A percentile compares a stretch with the other conserved stretches of the same genome.
Conservation (phyloP, 2,888 invertebrate species). For the Eurytoma californica region DNA sequence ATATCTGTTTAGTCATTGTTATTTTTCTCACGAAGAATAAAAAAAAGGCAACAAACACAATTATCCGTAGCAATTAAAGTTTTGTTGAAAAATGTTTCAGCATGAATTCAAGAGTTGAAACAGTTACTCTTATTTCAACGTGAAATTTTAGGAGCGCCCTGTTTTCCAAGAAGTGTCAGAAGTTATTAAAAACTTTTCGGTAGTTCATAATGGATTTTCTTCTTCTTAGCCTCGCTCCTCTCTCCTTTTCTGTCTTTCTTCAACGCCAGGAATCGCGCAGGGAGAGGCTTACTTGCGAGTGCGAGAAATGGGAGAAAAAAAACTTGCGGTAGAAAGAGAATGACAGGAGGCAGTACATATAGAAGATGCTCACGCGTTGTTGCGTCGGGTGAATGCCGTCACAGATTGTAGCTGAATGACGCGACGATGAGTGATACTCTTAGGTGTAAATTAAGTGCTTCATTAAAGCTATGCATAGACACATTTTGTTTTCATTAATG, state of each 20-base stretch:
- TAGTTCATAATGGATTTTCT: slow-evolving; percentile 48
- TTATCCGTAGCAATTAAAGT: slow-evolving; percentile 35
- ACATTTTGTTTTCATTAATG: slow-evolving; percentile 48
- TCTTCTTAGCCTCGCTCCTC: neutral
- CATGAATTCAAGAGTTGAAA: slow-evolving; percentile 30
- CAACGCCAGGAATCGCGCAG: neutral
- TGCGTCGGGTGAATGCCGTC: slow-evolving; percentile 32
- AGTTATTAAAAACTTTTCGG: slow-evolving; percentile 39
- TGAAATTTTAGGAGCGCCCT: slow-evolving; percentile 19
- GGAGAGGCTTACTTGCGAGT: neutral
- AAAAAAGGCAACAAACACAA: slow-evolving; percentile 9
- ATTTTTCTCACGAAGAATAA: neutral
- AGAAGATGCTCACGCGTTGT: slow-evolving; percentile 21
- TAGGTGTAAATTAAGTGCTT: slow-evolving; percentile 53
- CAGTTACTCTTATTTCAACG: slow-evolving; percentile 13
- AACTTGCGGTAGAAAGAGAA: neutral
- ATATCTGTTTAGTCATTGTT: no score
- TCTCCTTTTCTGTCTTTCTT: no score
- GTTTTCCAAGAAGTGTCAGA: slow-evolving; percentile 43
- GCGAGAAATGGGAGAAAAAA: neutral
- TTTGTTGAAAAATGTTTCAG: neutral
- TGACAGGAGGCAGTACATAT: neutral
- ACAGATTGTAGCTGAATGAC: slow-evolving; percentile 47
- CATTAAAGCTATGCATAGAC: slow-evolving; percentile 23
- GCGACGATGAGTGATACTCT: slow-evolving; percentile 34